Evolutionary conservation across 1,140 invertebrate species (phyloP).

Genomic region (Artemia franciscana): DNA sequence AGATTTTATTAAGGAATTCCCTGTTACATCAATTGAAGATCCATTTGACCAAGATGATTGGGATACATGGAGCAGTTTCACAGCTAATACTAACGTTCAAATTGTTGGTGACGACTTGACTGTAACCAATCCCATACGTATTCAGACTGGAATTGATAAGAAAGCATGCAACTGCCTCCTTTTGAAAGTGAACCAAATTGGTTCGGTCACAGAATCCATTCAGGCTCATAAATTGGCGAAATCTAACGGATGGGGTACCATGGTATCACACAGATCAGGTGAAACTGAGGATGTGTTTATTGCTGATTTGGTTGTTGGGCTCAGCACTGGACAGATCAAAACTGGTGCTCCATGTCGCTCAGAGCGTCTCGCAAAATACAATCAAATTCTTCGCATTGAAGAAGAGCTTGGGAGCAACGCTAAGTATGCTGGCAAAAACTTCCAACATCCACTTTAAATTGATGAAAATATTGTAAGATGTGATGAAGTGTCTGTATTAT

Average conservation of each 20-base stretch:
- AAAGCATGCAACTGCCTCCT: slow-evolving; percentile 92
- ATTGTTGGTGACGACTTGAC: slow-evolving; percentile 93
- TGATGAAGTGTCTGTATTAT: too few relatives aligned
- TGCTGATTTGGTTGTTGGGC: slow-evolving; percentile 43
- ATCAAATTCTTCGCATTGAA: slow-evolving; percentile 94
- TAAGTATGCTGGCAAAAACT: slow-evolving; percentile 82
- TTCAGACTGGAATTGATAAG: slow-evolving; percentile 85
- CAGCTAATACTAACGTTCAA: slow-evolving; percentile 48
- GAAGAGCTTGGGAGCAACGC: slow-evolving; percentile 81
- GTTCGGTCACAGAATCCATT: slow-evolving; percentile 89
- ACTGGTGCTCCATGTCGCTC: slow-evolving; percentile 96
- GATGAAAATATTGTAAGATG: too few relatives aligned
- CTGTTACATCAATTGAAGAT: slow-evolving; percentile 95
- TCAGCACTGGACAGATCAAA: slow-evolving; percentile 41
- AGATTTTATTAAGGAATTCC: slow-evolving; percentile 77
- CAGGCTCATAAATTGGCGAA: slow-evolving; percentile 82
- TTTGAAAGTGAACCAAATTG: slow-evolving; percentile 97
- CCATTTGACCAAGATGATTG: slow-evolving; percentile 95
- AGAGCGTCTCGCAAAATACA: slow-evolving; percentile 94
- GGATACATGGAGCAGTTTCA: slow-evolving; percentile 70
- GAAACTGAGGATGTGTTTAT: slow-evolving; percentile 99
- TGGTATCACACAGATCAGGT: slow-evolving; percentile 93
- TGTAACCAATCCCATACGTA: slow-evolving; percentile 82
- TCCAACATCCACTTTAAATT: slow-evolving; percentile 45
- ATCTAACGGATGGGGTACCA: slow-evolving; percentile 72